phyloP scores from a whole-genome alignment of 1,140 invertebrate species.

The Conopomorpha cramerella region DNA sequence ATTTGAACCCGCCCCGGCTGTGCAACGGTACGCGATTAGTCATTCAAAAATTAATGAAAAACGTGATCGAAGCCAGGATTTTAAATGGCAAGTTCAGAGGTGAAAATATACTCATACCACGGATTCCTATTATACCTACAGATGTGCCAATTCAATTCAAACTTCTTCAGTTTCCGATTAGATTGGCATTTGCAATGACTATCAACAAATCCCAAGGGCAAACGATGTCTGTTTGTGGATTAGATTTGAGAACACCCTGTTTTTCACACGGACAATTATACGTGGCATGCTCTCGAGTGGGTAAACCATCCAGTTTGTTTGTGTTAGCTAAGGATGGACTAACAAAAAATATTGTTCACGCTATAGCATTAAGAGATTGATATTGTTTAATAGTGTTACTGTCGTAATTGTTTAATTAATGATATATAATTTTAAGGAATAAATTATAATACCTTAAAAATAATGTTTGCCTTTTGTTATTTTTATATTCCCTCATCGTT shows the following conservation, averaged over 20 bases:
- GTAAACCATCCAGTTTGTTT: conserved; percentile 33
- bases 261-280: conserved; percentile 17
- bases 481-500: too few relatives aligned
- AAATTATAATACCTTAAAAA: too few relatives aligned
- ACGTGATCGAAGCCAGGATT: conserved; percentile 15
- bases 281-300: conserved; percentile 29
- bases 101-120: conserved; percentile 14
- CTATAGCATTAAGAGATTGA: conserved; percentile 19
- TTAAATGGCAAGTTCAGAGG: conserved; percentile 18
- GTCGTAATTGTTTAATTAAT: too few relatives aligned
- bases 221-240: conserved; percentile 19
- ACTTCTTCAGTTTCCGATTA: conserved; percentile 41
- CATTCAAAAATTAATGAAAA: conserved; percentile 32
- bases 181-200: conserved; percentile 58
- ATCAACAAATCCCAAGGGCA: conserved; percentile 63
- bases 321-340: conserved; percentile 21
- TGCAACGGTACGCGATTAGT: conserved; percentile 47
- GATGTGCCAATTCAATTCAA: conserved; percentile 29
- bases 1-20: conserved; percentile 35
- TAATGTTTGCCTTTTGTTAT: too few relatives aligned
- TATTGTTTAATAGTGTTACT: too few relatives aligned
- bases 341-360: conserved; percentile 33
- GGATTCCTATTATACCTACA: conserved; percentile 16
- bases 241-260: conserved; percentile 14
- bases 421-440: too few relatives aligned